Evolutionary conservation across 1,140 invertebrate species (phyloP).

Genomic region (Arion vulgaris): DNA sequence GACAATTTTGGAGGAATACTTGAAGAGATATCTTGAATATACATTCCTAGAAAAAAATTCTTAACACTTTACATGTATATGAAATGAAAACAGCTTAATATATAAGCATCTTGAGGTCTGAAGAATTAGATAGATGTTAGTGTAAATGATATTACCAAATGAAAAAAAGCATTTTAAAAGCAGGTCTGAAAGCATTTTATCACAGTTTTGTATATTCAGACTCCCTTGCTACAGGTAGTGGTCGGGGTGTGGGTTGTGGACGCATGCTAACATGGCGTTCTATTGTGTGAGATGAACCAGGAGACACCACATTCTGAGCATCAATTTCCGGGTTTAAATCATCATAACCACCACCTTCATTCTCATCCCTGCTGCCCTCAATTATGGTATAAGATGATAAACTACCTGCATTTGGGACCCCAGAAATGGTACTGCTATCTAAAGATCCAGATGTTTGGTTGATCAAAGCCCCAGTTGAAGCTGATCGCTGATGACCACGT

Average conservation of each 20-base stretch:
- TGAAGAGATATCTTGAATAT: too few relatives aligned
- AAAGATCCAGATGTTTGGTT: slow-evolving; percentile 2
- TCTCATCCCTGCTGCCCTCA: slow-evolving; percentile 1
- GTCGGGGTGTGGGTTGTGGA: slow-evolving; percentile 30
- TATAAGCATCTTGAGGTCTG: too few relatives aligned
- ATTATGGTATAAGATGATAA: neutral
- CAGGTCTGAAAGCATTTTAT: neutral
- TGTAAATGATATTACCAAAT: neutral
- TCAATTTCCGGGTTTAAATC: neutral
- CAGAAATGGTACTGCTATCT: neutral
- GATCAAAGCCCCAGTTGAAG: slow-evolving; percentile 60
- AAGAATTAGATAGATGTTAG: neutral
- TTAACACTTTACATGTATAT: too few relatives aligned
- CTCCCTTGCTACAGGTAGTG: slow-evolving; percentile 20
- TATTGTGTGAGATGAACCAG: slow-evolving; percentile 19
- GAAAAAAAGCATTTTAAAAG: neutral
- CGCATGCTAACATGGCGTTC: slow-evolving; percentile 10
- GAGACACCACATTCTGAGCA: slow-evolving; percentile 2
- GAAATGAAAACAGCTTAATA: too few relatives aligned
- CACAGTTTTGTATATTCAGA: slow-evolving; percentile 42
- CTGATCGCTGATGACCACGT: slow-evolving; percentile 58
- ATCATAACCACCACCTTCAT: slow-evolving; percentile 16
- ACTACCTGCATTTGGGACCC: slow-evolving; percentile 38
- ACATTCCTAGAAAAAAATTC: too few relatives aligned
- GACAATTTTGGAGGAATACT: too few relatives aligned